Percentiles rank a stretch among this genome's conserved stretches.
These are phyloP conservation scores for Oxycera nigricornis DNA, from an alignment of 2,888 invertebrate species.

Conservation along the genomic window DNA sequence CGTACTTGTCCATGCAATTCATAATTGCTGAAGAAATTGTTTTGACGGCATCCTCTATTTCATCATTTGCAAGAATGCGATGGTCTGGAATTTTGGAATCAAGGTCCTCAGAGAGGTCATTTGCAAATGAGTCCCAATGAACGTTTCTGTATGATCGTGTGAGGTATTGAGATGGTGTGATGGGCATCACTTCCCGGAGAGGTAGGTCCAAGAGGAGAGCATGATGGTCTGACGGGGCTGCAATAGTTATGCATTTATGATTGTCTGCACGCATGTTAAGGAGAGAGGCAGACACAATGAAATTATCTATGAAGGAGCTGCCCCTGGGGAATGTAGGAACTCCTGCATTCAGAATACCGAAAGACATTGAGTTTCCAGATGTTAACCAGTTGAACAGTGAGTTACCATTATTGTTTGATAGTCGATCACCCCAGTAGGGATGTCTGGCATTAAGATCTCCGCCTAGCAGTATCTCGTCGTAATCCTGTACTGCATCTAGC, in stretches of 20 bases:
- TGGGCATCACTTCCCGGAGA: not conserved
- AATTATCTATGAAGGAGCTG: not conserved
- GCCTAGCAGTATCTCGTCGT: not conserved
- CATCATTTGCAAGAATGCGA: not conserved
- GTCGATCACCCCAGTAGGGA: not conserved
- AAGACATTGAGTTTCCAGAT: no score
- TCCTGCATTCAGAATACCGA: no score
- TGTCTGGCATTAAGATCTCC: not conserved
- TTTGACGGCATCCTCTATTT: not conserved
- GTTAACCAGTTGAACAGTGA: not conserved
- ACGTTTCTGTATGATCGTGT: not conserved
- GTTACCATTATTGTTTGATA: not conserved
- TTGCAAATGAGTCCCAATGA: not conserved
- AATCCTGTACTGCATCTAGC: not conserved
- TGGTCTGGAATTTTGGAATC: not conserved
- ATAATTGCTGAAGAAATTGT: not conserved
- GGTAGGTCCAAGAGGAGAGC: not conserved
- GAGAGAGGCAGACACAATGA: not conserved
- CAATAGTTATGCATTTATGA: not conserved
- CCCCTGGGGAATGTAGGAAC: not conserved
- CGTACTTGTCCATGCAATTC: not conserved
- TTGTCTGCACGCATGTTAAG: not conserved
- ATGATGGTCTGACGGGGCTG: not conserved
- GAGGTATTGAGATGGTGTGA: not conserved
- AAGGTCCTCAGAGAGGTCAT: not conserved